Conservation (phyloP, 2,797 vertebrate genomes). For the Chaetophractus vellerosus region DNA sequence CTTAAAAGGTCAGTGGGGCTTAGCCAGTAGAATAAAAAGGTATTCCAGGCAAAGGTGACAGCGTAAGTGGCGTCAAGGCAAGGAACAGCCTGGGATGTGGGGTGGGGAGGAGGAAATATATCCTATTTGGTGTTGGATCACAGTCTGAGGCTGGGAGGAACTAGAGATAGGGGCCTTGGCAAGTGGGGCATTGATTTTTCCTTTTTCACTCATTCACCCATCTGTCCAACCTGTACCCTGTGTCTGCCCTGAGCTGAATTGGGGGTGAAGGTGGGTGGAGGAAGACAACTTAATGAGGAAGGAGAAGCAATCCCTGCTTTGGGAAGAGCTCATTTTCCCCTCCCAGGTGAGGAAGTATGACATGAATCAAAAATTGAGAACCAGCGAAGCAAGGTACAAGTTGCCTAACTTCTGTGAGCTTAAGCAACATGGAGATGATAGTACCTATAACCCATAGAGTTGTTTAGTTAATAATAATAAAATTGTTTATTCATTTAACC, state of each 20-base stretch:
- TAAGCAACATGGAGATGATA: conserved; percentile 11
- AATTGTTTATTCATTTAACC: not conserved
- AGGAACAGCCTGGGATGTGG: not conserved
- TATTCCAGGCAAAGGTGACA: not conserved
- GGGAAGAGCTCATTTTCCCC: not conserved
- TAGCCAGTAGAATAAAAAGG: not conserved
- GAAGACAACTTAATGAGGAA: not conserved
- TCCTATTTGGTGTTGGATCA: not conserved
- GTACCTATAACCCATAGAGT: not conserved
- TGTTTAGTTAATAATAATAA: not conserved
- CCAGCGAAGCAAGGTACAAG: not conserved
- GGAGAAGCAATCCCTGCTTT: not conserved
- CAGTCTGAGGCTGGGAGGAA: not conserved
- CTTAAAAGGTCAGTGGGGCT: not conserved
- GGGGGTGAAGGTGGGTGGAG: not conserved
- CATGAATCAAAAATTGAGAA: conserved; percentile 33
- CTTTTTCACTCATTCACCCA: not conserved
- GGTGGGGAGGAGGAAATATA: not conserved
- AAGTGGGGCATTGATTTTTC: not conserved
- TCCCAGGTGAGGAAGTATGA: not conserved
- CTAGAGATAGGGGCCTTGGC: not conserved
- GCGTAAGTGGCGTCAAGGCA: not conserved
- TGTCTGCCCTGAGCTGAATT: not conserved
- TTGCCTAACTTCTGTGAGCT: not conserved
- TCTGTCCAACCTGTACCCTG: not conserved